Conservation (phyloP, 2,797 vertebrate genomes). For the Dendrocincla fuliginosa region DNA sequence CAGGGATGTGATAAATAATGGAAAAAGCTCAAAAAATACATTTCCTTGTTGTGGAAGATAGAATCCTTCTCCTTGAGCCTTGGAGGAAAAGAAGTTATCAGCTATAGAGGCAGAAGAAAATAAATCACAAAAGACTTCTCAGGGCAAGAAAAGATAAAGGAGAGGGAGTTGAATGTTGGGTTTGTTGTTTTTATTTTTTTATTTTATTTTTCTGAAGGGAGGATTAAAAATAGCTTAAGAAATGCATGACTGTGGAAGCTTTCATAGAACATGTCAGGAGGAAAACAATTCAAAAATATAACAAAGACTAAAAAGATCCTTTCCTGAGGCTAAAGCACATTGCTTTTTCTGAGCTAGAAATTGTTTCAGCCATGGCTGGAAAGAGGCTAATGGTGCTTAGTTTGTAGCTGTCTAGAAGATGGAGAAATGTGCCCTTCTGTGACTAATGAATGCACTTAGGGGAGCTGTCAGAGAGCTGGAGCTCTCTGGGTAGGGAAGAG, state of each 20-base stretch:
- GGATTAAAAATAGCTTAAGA: neutral
- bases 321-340: conserved; percentile 42
- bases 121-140: conserved; percentile 31
- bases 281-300: conserved; percentile 23
- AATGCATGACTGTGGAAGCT: neutral
- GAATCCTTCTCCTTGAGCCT: conserved; percentile 1
- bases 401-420: conserved; percentile 24
- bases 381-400: conserved; percentile 30
- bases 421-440: conserved; percentile 2
- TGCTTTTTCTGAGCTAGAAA: neutral
- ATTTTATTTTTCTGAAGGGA: neutral
- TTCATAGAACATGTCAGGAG: neutral
- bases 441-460: neutral
- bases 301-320: conserved; percentile 21
- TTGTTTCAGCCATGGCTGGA: neutral
- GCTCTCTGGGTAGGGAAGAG: neutral
- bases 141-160: conserved; percentile 6
- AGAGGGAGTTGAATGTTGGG: neutral
- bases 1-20: conserved; percentile 16
- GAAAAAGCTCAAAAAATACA: neutral
- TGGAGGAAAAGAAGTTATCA: conserved; percentile 51
- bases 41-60: conserved; percentile 17
- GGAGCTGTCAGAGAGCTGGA: neutral
- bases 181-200: neutral
- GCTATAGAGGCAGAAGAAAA: conserved; percentile 19